A percentile compares a stretch with the other conserved stretches of the same genome.
Conservation (phyloP, 1,140 invertebrate species). For the Atta texana region DNA sequence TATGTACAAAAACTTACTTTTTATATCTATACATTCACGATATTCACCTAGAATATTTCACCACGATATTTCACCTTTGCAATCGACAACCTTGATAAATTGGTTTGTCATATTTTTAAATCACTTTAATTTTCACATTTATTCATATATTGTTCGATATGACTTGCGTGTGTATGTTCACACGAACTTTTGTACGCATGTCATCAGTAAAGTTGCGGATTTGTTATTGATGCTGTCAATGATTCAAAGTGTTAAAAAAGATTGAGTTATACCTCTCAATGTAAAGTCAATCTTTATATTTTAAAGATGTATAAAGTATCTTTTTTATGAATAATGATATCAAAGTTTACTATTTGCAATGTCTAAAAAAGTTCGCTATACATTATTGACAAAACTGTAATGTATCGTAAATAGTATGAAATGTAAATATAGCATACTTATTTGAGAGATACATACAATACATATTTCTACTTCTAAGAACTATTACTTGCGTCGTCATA, state of each 20-base stretch:
- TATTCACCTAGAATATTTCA: slow-evolving; percentile 3
- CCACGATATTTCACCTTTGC: neutral
- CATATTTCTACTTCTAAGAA: neutral
- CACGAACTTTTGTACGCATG: neutral
- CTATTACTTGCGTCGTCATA: slow-evolving; percentile 19
- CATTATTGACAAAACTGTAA: slow-evolving; percentile 1
- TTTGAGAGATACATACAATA: neutral
- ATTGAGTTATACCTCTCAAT: neutral
- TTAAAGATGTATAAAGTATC: neutral
- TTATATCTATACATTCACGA: slow-evolving; percentile 17
- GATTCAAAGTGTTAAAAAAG: neutral
- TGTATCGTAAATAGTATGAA: neutral
- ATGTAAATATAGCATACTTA: neutral
- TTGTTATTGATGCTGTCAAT: slow-evolving; percentile 1
- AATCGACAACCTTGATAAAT: slow-evolving; percentile 36
- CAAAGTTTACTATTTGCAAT: neutral
- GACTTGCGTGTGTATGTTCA: slow-evolving; percentile 11
- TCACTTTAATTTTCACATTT: slow-evolving; percentile 34
- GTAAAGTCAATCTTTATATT: neutral
- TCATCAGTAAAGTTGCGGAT: slow-evolving; percentile 7
- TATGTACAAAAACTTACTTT: slow-evolving; percentile 48
- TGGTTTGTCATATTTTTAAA: slow-evolving; percentile 13
- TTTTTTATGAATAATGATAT: neutral
- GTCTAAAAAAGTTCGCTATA: neutral
- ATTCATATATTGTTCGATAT: slow-evolving; percentile 46